phyloP scores from a whole-genome alignment of 1,140 invertebrate genomes.

The Pseudachorutes palmiensis region DNA sequence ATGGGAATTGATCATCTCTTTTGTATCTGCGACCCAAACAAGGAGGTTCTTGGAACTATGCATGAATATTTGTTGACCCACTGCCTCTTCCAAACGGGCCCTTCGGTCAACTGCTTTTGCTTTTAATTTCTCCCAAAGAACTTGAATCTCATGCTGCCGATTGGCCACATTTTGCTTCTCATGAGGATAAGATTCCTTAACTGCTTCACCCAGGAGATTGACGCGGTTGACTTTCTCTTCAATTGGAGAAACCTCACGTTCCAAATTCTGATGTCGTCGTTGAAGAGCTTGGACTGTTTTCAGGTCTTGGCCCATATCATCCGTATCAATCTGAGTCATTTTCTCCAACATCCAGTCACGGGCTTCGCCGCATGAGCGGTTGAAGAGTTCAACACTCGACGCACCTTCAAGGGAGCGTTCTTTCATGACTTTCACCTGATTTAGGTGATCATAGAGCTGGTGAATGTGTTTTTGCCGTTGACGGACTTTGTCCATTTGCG shows the following conservation, averaged over 20 bases:
- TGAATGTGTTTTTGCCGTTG: conserved; percentile 73
- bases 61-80: conserved; percentile 90
- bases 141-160: conserved; percentile 73
- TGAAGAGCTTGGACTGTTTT: conserved; percentile 85
- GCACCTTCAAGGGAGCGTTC: conserved; percentile 86
- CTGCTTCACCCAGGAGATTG: conserved; percentile 68
- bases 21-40: conserved; percentile 67
- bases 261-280: conserved; percentile 77
- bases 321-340: conserved; percentile 68
- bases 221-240: conserved; percentile 80
- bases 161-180: conserved; percentile 75
- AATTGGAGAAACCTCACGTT: conserved; percentile 78
- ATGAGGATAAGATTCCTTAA: conserved; percentile 82
- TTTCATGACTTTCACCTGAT: conserved; percentile 78
- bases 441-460: conserved; percentile 77
- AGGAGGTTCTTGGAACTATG: conserved; percentile 71
- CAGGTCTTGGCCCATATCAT: conserved; percentile 70
- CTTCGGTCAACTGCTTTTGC: conserved; percentile 71
- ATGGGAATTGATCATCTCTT: conserved; percentile 71
- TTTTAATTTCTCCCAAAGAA: conserved; percentile 76
- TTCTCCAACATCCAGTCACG: conserved; percentile 92
- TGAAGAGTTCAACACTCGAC: conserved; percentile 82
- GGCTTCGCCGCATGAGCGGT: conserved; percentile 85
- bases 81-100: conserved; percentile 76
- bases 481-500: conserved; percentile 77